Evolutionary conservation across 2,888 invertebrate species (phyloP).

Genomic region (Siphlonurus alternatus): DNA sequence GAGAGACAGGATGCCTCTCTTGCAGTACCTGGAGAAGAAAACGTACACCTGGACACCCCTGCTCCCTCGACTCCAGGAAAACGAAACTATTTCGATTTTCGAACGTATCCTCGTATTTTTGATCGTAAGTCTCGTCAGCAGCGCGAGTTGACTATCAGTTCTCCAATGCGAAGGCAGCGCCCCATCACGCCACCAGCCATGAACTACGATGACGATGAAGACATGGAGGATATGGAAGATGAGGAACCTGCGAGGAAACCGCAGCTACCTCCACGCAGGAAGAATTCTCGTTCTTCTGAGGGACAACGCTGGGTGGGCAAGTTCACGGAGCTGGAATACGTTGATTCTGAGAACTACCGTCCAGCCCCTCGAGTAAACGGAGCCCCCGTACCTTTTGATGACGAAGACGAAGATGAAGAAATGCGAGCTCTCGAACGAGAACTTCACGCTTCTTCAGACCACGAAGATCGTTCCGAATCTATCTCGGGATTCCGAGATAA

Average conservation of each 20-base stretch:
- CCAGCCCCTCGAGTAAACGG: not conserved
- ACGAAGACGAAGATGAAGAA: slow-evolving; percentile 12
- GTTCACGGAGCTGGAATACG: not conserved
- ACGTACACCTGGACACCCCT: not conserved
- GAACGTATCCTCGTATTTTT: slow-evolving; percentile 58
- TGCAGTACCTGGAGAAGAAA: not conserved
- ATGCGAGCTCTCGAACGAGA: slow-evolving; percentile 19
- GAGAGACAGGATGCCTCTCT: not conserved
- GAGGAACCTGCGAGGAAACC: slow-evolving; percentile 16
- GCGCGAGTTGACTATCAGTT: slow-evolving; percentile 17
- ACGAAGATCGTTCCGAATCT: slow-evolving; percentile 5
- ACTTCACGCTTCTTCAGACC: slow-evolving; percentile 14
- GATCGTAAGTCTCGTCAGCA: slow-evolving; percentile 25
- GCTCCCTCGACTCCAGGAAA: not conserved
- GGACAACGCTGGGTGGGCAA: not conserved
- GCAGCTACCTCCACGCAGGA: slow-evolving; percentile 10
- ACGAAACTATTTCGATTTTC: slow-evolving; percentile 38
- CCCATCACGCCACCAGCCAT: slow-evolving; percentile 27
- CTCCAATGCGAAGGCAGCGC: not conserved
- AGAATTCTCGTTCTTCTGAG: not conserved
- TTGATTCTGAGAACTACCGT: not conserved
- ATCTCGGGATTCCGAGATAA: slow-evolving; percentile 13
- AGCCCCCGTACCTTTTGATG: slow-evolving; percentile 8
- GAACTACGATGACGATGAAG: slow-evolving; percentile 45
- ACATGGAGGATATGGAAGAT: slow-evolving; percentile 25